Percentiles rank a stretch among this genome's conserved stretches.
phyloP scores from a whole-genome alignment of 2,113 vertebrate genomes.

The Mastomys natalensis region DNA sequence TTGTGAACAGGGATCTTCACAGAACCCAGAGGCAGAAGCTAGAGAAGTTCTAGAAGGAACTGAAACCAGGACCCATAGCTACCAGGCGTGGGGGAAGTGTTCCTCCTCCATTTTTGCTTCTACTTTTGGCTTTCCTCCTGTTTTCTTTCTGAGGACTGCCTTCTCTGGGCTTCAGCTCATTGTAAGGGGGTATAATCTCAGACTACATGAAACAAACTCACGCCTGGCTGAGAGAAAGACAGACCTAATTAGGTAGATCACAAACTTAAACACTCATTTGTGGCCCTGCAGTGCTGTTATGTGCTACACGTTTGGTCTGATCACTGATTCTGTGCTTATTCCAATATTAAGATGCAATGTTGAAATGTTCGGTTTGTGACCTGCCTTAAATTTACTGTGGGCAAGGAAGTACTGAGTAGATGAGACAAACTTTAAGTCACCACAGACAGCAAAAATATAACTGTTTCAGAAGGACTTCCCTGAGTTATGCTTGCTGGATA shows the following conservation, averaged over 20 bases:
- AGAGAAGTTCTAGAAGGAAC: slow-evolving; percentile 35
- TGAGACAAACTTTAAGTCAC: background rate
- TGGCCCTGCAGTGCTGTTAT: background rate
- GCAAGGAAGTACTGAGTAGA: slow-evolving; percentile 13
- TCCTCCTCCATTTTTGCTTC: background rate
- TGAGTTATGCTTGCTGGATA: background rate
- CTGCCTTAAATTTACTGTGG: slow-evolving; percentile 35
- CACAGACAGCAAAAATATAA: background rate
- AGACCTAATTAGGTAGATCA: background rate
- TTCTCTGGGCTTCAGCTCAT: background rate
- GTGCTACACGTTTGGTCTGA: background rate
- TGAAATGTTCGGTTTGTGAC: slow-evolving; percentile 52
- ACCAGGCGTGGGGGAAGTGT: background rate
- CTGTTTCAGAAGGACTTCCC: background rate
- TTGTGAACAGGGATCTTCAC: background rate
- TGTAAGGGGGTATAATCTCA: background rate
- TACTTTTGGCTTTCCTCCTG: background rate
- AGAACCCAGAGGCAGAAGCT: background rate
- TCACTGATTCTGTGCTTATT: slow-evolving; percentile 3
- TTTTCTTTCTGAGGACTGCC: background rate
- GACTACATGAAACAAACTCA: background rate
- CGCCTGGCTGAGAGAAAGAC: background rate
- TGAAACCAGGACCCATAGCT: slow-evolving; percentile 12
- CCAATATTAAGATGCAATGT: slow-evolving; percentile 34
- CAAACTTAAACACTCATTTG: background rate